These are phyloP conservation scores for Vidua macroura DNA, from an alignment of 2,113 vertebrate genomes.

Conservation along the genomic window DNA sequence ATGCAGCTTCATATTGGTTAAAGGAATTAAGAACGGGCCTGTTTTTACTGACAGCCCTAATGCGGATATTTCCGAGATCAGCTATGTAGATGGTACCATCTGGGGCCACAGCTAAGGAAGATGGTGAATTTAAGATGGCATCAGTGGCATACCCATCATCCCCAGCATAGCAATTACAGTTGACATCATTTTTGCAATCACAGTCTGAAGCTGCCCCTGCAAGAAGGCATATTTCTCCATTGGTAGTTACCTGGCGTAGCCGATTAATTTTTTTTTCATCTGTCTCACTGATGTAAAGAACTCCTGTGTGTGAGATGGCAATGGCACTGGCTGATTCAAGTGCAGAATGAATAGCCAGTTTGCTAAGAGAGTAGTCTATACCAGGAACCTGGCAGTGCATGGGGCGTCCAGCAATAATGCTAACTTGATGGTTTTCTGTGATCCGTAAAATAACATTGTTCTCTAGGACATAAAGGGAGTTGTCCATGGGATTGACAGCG, in stretches of 20 bases:
- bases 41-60: conserved; percentile 92
- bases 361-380: conserved; percentile 99
- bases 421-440: conserved; percentile 99
- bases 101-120: conserved; percentile 92
- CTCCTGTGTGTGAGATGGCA: conserved; percentile 91
- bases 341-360: conserved; percentile 95
- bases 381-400: conserved; percentile 99
- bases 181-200: conserved; percentile 99
- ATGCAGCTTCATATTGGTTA: conserved; percentile 93
- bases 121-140: conserved; percentile 92
- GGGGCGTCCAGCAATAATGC: conserved; percentile 96
- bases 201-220: conserved; percentile 95
- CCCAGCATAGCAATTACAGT: conserved; percentile 97
- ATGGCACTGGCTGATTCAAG: conserved; percentile 97
- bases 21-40: conserved; percentile 81
- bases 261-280: conserved; percentile 99
- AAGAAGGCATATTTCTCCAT: conserved; percentile 95
- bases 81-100: conserved; percentile 96
- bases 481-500: conserved; percentile 98
- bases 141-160: conserved; percentile 97
- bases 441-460: conserved; percentile 98
- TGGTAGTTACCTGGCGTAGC: conserved; percentile 92
- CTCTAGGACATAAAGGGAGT: conserved; percentile 96
- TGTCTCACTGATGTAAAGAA: conserved; percentile 97
- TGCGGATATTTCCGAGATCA: conserved; percentile 97